A percentile compares a stretch with the other conserved stretches of the same genome.
Conservation (phyloP, 2,888 invertebrate genomes). For the Blastobasis adustella region DNA sequence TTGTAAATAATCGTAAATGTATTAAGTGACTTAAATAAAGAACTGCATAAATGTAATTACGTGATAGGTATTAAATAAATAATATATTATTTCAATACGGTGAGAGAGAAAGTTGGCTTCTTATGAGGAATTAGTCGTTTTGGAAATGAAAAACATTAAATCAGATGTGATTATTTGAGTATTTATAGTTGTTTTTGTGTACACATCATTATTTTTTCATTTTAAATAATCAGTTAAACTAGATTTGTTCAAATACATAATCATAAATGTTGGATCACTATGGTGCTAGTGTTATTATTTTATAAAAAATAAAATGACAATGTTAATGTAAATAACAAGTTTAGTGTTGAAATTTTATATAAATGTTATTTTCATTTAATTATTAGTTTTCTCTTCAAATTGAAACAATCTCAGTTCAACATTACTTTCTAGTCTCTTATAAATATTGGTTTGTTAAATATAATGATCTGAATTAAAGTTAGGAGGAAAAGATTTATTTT, state of each 20-base stretch:
- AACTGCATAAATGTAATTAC: constrained; percentile 1
- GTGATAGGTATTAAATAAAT: background rate
- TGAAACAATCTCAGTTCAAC: constrained; percentile 50
- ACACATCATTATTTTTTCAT: no score
- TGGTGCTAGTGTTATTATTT: constrained; percentile 37
- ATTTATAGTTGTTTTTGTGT: no score
- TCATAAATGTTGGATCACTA: constrained; percentile 35
- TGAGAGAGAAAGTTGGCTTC: no score
- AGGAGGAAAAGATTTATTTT: constrained; percentile 57
- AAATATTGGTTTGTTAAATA: constrained; percentile 43
- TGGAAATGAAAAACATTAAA: no score
- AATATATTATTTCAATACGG: no score
- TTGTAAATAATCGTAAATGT: constrained; percentile 2
- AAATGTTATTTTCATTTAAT: constrained; percentile 9
- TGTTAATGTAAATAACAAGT: constrained; percentile 21
- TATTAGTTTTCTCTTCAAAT: constrained; percentile 17
- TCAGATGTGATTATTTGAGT: no score
- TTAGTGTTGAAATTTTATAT: constrained; percentile 14
- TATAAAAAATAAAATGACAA: background rate
- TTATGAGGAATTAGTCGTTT: no score
- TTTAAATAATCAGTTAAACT: no score
- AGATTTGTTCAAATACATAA: no score
- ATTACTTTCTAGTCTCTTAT: constrained; percentile 66
- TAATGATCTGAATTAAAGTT: constrained; percentile 51
- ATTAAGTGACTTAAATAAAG: background rate